Percentiles rank a stretch among this genome's conserved stretches.
These are phyloP conservation scores for Leucoraja erinaceus DNA, from an alignment of 2,113 vertebrate genomes.

Conservation along the genomic window DNA sequence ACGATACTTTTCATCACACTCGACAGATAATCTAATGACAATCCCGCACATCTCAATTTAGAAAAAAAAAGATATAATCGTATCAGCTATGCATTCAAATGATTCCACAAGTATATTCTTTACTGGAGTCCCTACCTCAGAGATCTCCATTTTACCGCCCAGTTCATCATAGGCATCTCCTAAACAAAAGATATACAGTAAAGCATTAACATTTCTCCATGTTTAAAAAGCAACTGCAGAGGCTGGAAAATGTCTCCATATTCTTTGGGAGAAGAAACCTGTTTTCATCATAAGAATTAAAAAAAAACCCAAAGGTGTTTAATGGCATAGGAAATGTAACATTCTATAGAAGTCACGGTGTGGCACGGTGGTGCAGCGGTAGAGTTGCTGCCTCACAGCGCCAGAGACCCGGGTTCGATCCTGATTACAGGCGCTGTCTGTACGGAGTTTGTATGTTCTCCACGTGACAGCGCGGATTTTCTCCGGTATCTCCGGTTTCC, in stretches of 20 bases:
- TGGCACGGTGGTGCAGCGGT: too few species aligned
- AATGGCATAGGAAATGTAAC: neutral
- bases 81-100: neutral
- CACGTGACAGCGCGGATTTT: too few species aligned
- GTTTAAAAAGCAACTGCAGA: too few species aligned
- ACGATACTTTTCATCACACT: neutral
- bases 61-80: neutral
- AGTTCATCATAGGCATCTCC: constrained; percentile 62
- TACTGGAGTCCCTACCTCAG: constrained; percentile 52
- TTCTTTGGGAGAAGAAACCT: neutral
- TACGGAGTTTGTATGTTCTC: too few species aligned
- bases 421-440: too few species aligned
- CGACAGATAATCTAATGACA: neutral
- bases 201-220: neutral
- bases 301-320: neutral
- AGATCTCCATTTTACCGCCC: constrained; percentile 59
- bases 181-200: constrained; percentile 45
- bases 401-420: too few species aligned
- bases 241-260: too few species aligned
- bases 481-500: too few species aligned
- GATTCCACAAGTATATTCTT: neutral
- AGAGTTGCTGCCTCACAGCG: too few species aligned
- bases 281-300: neutral
- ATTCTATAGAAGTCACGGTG: neutral
- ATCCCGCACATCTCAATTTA: neutral